phyloP scores from a whole-genome alignment of 1,140 invertebrate species.

The Rhagoletis zephyria region DNA sequence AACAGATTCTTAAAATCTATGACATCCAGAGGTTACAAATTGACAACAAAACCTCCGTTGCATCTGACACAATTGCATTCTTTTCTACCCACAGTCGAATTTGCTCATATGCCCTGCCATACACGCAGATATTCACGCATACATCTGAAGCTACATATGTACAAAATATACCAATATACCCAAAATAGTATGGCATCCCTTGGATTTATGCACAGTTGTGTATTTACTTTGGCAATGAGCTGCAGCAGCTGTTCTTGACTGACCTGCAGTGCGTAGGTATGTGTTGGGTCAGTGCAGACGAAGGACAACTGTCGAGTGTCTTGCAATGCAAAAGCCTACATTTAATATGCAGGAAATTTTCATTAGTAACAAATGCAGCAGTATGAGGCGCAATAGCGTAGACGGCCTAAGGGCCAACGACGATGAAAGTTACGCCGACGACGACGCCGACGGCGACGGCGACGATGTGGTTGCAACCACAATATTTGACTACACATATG shows the following conservation, averaged over 20 bases:
- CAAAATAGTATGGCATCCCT: neutral
- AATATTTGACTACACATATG: neutral
- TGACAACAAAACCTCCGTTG: conserved; percentile 23
- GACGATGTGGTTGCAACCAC: too few species aligned
- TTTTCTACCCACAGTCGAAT: neutral
- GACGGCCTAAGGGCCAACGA: neutral
- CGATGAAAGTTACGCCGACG: neutral
- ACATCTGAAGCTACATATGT: neutral
- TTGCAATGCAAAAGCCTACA: conserved; percentile 41
- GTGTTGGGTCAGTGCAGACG: neutral
- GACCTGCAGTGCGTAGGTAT: neutral
- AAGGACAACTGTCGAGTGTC: neutral
- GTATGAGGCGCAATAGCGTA: conserved; percentile 17
- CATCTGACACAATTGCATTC: conserved; percentile 24
- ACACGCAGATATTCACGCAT: neutral
- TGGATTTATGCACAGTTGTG: neutral
- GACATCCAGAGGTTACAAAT: neutral
- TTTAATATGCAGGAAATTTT: conserved; percentile 53
- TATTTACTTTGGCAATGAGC: conserved; percentile 20
- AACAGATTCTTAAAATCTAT: neutral
- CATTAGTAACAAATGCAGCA: conserved; percentile 46
- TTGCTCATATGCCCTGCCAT: neutral
- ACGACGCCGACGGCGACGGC: too few species aligned
- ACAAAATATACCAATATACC: neutral
- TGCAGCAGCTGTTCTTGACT: conserved; percentile 25